Conservation (phyloP, 2,888 invertebrate genomes). For the Polia nebulosa region DNA sequence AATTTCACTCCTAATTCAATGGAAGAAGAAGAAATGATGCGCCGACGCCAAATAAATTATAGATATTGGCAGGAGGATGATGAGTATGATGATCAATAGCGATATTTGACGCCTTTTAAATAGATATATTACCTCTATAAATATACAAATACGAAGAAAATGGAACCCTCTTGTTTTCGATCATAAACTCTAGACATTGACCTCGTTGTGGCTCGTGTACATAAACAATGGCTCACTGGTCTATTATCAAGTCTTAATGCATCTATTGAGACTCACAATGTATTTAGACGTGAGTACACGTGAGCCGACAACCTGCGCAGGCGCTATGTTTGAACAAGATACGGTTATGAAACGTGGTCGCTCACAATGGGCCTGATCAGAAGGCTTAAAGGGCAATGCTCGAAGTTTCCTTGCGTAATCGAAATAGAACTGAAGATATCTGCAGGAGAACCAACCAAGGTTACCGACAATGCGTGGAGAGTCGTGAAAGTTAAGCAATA, state of each 20-base stretch:
- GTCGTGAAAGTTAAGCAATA: too few relatives aligned
- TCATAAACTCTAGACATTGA: conserved; percentile 83
- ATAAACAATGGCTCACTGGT: conserved; percentile 76
- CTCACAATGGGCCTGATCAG: too few relatives aligned
- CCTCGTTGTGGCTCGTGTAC: conserved; percentile 78
- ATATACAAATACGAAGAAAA: conserved; percentile 57
- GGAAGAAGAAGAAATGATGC: too few relatives aligned
- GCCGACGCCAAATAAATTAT: too few relatives aligned
- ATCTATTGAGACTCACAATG: conserved; percentile 51
- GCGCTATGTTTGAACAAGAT: not conserved
- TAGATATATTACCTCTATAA: not conserved
- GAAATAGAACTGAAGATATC: too few relatives aligned
- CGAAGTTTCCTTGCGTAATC: too few relatives aligned
- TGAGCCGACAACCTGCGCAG: conserved; percentile 35
- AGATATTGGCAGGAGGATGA: too few relatives aligned
- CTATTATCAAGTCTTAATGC: conserved; percentile 66
- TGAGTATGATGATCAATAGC: not conserved
- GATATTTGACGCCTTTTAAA: not conserved
- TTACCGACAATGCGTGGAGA: too few relatives aligned
- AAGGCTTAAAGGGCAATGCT: too few relatives aligned
- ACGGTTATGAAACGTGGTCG: not conserved
- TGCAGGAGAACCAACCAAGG: too few relatives aligned
- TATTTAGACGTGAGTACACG: conserved; percentile 31
- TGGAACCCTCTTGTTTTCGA: conserved; percentile 72
- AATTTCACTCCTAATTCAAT: too few relatives aligned